Conservation (phyloP, 2,797 vertebrate genomes). For the Microctenopoma lineatum region DNA sequence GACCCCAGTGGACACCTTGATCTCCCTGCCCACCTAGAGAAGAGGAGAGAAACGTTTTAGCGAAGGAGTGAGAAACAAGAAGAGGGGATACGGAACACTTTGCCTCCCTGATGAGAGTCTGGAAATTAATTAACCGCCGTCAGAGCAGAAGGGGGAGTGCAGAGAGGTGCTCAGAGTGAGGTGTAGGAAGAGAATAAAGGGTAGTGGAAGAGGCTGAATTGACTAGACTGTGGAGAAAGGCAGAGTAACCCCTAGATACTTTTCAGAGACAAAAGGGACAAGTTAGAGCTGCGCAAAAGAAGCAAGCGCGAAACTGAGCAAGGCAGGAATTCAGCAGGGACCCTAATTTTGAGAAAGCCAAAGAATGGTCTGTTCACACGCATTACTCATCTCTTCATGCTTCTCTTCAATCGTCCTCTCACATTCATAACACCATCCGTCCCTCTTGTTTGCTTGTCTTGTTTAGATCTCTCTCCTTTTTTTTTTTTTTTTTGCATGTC, state of each 20-base stretch:
- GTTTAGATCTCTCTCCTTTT: not conserved
- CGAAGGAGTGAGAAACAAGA: conserved; percentile 45
- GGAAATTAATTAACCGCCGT: conserved; percentile 72
- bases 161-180: conserved; percentile 47
- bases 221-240: conserved; percentile 33
- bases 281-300: conserved; percentile 59
- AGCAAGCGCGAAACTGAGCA: conserved; percentile 18
- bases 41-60: conserved; percentile 52
- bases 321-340: conserved; percentile 42
- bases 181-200: conserved; percentile 37
- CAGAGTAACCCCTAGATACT: conserved; percentile 56
- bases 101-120: conserved; percentile 72
- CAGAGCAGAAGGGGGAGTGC: conserved; percentile 51
- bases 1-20: conserved; percentile 68
- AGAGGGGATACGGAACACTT: conserved; percentile 65
- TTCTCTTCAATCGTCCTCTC: conserved; percentile 32
- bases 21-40: conserved; percentile 68
- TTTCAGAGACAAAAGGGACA: conserved; percentile 59
- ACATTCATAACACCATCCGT: conserved; percentile 32
- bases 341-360: conserved; percentile 34
- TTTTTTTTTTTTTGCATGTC: conserved; percentile 53
- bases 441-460: conserved; percentile 17
- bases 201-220: conserved; percentile 50
- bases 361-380: conserved; percentile 42
- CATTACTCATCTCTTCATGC: conserved; percentile 37